Percentiles rank a stretch among this genome's conserved stretches.
Evolutionary conservation across 1,140 invertebrate species (phyloP).

Genomic region (Drosophila orena): DNA sequence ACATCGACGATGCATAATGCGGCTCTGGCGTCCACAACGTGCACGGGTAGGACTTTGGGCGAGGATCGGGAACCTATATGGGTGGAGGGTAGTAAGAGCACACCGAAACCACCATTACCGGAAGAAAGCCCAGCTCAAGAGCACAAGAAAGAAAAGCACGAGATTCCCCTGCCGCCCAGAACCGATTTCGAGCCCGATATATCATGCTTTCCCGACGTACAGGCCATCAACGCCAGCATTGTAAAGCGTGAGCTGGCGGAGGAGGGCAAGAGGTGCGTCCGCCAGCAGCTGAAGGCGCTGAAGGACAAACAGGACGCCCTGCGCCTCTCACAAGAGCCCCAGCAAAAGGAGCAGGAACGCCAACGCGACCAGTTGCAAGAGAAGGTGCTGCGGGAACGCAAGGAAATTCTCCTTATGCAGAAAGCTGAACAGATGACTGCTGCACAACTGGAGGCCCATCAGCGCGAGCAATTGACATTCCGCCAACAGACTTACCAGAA

Average conservation of each 20-base stretch:
- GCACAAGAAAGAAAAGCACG: neutral
- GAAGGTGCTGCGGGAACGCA: slow-evolving; percentile 24
- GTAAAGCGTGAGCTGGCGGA: slow-evolving; percentile 52
- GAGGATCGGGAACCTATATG: slow-evolving; percentile 42
- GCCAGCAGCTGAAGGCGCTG: slow-evolving; percentile 50
- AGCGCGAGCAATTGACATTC: slow-evolving; percentile 42
- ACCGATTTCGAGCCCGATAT: slow-evolving; percentile 6
- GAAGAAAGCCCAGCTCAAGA: neutral
- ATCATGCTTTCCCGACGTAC: slow-evolving; percentile 40
- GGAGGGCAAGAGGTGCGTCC: slow-evolving; percentile 57
- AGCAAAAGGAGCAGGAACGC: slow-evolving; percentile 9
- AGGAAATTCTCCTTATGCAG: slow-evolving; percentile 37
- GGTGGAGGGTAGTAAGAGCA: neutral
- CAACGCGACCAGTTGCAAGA: neutral
- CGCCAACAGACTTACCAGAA: slow-evolving; percentile 55
- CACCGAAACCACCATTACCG: neutral
- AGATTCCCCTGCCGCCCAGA: neutral
- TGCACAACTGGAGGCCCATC: slow-evolving; percentile 51
- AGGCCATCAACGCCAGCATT: slow-evolving; percentile 55
- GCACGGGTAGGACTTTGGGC: slow-evolving; percentile 52
- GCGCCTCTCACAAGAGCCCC: neutral
- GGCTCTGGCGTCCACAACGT: slow-evolving; percentile 42
- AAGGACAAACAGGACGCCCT: slow-evolving; percentile 49
- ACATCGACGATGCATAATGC: slow-evolving; percentile 54
- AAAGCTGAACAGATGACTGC: slow-evolving; percentile 58